phyloP scores from a whole-genome alignment of 2,888 invertebrate species.

The Lithophane leautieri region DNA sequence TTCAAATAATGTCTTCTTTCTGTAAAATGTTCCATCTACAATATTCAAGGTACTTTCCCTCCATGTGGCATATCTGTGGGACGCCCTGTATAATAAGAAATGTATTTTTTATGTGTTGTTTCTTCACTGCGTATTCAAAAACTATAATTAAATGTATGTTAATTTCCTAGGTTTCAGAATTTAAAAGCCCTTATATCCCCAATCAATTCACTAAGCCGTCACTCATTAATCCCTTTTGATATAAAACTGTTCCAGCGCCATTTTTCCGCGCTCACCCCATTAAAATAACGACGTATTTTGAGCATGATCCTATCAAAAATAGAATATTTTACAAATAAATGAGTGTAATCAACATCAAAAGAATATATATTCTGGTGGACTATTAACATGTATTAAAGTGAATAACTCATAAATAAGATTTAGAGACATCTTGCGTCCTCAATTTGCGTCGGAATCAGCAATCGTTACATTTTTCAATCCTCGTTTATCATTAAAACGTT shows the following conservation, averaged over 20 bases:
- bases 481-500: conserved; percentile 86
- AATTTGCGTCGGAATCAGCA: conserved; percentile 85
- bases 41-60: too few relatives aligned
- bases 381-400: conserved; percentile 85
- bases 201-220: conserved; percentile 27
- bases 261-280: conserved; percentile 73
- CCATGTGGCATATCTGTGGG: too few relatives aligned
- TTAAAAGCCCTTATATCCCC: conserved; percentile 25
- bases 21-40: too few relatives aligned
- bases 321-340: conserved; percentile 82
- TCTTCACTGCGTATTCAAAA: neutral
- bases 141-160: conserved; percentile 7
- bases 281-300: conserved; percentile 78
- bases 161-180: conserved; percentile 26
- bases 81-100: too few relatives aligned
- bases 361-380: conserved; percentile 79
- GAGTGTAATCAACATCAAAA: conserved; percentile 86
- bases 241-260: conserved; percentile 73
- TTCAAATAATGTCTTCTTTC: too few relatives aligned
- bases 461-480: conserved; percentile 84
- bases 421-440: conserved; percentile 80
- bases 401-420: conserved; percentile 87
- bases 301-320: conserved; percentile 76
- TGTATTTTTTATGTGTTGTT: too few relatives aligned
- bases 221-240: conserved; percentile 74